Conservation (phyloP, 2,113 vertebrate species). For the Panurus biarmicus region DNA sequence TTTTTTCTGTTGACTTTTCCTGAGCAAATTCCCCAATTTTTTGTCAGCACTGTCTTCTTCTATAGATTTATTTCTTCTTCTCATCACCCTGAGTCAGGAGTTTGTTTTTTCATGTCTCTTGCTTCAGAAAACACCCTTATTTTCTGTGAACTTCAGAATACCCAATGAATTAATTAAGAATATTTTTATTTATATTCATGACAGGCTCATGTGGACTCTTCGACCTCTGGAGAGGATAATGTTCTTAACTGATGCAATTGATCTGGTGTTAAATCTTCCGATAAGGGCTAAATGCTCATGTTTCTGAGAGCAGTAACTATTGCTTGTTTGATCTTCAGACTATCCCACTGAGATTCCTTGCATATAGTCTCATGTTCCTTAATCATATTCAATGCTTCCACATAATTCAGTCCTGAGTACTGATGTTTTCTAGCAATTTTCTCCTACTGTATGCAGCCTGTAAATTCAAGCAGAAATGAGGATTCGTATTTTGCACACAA, state of each 20-base stretch:
- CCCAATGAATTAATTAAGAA: background rate
- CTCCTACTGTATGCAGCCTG: background rate
- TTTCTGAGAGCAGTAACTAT: background rate
- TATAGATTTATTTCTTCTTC: background rate
- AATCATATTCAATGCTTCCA: slow-evolving; percentile 51
- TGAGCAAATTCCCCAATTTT: background rate
- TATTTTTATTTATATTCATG: slow-evolving; percentile 32
- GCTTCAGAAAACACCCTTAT: background rate
- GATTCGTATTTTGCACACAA: background rate
- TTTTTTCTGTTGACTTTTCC: background rate
- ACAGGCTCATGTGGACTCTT: background rate
- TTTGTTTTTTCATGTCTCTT: background rate
- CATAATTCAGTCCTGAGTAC: slow-evolving; percentile 41
- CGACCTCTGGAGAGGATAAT: background rate
- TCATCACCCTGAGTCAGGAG: background rate
- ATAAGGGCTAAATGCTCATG: background rate
- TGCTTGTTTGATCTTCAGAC: slow-evolving; percentile 43
- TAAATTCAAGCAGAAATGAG: slow-evolving; percentile 27
- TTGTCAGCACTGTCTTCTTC: background rate
- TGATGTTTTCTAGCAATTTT: slow-evolving; percentile 42
- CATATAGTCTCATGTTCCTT: slow-evolving; percentile 51
- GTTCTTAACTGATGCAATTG: background rate
- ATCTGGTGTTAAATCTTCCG: background rate
- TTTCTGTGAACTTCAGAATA: background rate
- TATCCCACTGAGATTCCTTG: slow-evolving; percentile 37